Conservation (phyloP, 1,140 invertebrate species). For the Meloidogyne hapla region DNA sequence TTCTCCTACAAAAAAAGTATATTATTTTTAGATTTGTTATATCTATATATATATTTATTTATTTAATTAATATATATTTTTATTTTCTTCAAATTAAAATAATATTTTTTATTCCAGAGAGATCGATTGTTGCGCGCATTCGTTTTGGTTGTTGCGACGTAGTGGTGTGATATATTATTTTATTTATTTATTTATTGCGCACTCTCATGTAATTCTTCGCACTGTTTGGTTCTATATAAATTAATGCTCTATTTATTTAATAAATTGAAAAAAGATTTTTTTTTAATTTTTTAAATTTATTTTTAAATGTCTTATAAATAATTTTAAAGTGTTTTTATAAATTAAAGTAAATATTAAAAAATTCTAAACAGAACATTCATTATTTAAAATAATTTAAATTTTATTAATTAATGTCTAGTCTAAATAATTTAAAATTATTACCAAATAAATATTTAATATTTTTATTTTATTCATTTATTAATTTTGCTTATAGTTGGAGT, state of each 20-base stretch:
- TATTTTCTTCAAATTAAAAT: too few relatives aligned
- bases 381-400: too few relatives aligned
- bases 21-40: too few relatives aligned
- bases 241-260: not conserved
- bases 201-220: not conserved
- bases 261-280: not conserved
- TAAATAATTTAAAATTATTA: not conserved
- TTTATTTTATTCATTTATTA: conserved; percentile 5
- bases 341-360: too few relatives aligned
- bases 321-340: too few relatives aligned
- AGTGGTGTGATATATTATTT: not conserved
- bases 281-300: too few relatives aligned
- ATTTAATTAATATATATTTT: too few relatives aligned
- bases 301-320: too few relatives aligned
- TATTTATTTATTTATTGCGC: not conserved
- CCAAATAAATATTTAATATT: not conserved
- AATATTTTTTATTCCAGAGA: not conserved
- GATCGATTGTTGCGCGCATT: conserved; percentile 1
- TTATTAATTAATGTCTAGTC: not conserved
- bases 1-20: too few relatives aligned
- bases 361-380: too few relatives aligned
- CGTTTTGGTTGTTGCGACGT: not conserved
- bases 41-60: too few relatives aligned
- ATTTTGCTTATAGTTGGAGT: conserved; percentile 12
- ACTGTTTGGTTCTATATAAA: not conserved